These are phyloP conservation scores for Heterodera carotae DNA, from an alignment of 1,140 invertebrate genomes.

Conservation along the genomic window DNA sequence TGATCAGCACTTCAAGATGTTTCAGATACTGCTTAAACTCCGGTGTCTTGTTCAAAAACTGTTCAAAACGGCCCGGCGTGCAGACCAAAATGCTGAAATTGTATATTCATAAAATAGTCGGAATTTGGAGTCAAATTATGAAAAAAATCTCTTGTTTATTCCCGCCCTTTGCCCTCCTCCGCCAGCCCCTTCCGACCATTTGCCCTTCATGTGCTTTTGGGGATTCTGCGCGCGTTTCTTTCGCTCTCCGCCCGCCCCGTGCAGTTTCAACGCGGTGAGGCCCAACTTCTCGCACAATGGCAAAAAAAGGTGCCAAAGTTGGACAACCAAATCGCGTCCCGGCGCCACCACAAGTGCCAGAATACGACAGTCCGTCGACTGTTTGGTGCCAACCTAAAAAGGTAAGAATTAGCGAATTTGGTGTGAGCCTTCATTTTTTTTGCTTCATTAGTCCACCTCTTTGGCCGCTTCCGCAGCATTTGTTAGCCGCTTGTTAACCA, in stretches of 20 bases:
- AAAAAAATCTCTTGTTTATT: background rate
- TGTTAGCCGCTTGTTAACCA: constrained; percentile 41
- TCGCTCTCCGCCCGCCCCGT: constrained; percentile 44
- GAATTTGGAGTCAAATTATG: constrained; percentile 3
- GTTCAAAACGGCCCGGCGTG: constrained; percentile 60
- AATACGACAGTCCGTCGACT: constrained; percentile 35
- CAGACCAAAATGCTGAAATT: constrained; percentile 53
- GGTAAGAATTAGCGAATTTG: no score
- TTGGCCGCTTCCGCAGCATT: background rate
- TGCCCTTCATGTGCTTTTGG: constrained; percentile 25
- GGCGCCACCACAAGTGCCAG: constrained; percentile 45
- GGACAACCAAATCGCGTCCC: constrained; percentile 46
- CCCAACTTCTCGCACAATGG: constrained; percentile 44
- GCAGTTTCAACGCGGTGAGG: constrained; percentile 38
- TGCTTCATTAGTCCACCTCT: background rate
- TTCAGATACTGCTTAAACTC: constrained; percentile 52
- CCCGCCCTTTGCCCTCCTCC: background rate
- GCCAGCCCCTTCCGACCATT: background rate
- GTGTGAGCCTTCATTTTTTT: constrained; percentile 44
- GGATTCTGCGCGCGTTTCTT: constrained; percentile 41
- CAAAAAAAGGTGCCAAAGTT: constrained; percentile 32
- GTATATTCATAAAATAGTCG: constrained; percentile 9
- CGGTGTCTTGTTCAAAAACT: constrained; percentile 43
- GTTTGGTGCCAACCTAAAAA: background rate
- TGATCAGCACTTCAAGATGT: constrained; percentile 81